phyloP scores from a whole-genome alignment of 2,797 vertebrate species.

The Gymnoscopelus braueri region DNA sequence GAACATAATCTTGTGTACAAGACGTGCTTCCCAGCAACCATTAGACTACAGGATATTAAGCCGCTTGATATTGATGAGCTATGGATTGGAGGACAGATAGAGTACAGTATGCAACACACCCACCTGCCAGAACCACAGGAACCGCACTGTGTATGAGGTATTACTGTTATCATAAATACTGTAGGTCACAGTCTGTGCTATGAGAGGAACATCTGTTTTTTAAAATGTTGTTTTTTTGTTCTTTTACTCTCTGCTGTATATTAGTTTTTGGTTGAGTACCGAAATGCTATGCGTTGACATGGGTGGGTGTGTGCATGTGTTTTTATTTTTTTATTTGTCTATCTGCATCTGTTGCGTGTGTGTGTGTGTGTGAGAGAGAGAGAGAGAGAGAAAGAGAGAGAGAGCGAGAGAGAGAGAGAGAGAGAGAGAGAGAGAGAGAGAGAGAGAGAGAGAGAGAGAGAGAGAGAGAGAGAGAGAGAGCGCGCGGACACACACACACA shows the following conservation, averaged over 20 bases:
- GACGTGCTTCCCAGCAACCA: neutral
- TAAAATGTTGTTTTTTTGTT: neutral
- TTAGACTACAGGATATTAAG: conserved; percentile 1
- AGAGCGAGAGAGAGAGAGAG: no score
- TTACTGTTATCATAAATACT: conserved; percentile 1
- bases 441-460: no score
- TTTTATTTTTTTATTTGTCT: conserved; percentile 10
- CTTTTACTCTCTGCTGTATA: neutral
- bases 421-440: no score
- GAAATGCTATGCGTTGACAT: neutral
- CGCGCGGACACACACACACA: no score
- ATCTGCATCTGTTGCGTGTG: neutral
- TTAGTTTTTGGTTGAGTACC: neutral
- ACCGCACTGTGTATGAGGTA: neutral
- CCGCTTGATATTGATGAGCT: neutral
- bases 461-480: no score
- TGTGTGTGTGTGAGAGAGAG: neutral
- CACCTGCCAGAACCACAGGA: conserved; percentile 1
- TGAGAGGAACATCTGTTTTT: conserved; percentile 3
- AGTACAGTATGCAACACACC: conserved; percentile 4
- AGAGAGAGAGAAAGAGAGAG: no score
- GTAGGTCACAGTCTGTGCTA: neutral
- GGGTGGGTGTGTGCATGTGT: conserved; percentile 1
- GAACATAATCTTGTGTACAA: neutral
- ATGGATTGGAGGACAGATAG: neutral